Evolutionary conservation across 1,140 invertebrate genomes (phyloP), one percentile per base, ranked within the genome.

Genomic region (Radopholus similis): DNA sequence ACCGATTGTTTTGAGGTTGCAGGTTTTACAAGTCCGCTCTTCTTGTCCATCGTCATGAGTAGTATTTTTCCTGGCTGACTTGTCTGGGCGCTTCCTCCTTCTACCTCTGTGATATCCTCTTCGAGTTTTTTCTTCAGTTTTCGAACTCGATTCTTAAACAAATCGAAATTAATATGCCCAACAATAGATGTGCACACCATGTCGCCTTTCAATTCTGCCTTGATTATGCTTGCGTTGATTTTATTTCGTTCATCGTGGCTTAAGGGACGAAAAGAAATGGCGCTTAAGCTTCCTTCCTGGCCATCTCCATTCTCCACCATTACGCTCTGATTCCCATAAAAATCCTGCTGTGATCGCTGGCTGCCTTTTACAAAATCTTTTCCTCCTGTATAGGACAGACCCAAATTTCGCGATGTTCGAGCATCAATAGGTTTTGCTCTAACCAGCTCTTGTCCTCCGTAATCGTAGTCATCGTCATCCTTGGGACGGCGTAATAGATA

Each of bases 141-240:
- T 13, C 40, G 44, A 1, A 77, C 78, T 37, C 64, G 55, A 15
- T 81, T 76, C 77, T 79, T 34, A 60, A 78, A 70, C 4, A 49
- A 4, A 4, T 47, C 15, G 35, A 64, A 55, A 32, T 68, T 40
- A 30, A 62, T 21, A 30, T 18, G 26, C 21, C 11, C 13, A n/a
- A 34, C 21, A 32, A 60, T 13, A 11, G 15, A 68, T 28, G 18
- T 32, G 0, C 56, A 35, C 49, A 81, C 77, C 62, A 23, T 76
- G 65, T 80, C 73, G 9, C 77, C 77, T 30, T 68, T 77, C 62
- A 80, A 37, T 64, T 80, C 78, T 0, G 78, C 78, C 40, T 82
- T 81, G 11, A 80, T 34, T 63, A 80, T 80, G 37, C 78, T 80
- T n/a, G 78, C 79, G 26, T 60, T 68, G 30, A 80, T 44, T 49